Percentiles rank a stretch among this genome's conserved stretches.
Evolutionary conservation across 2,797 vertebrate genomes (phyloP).

Genomic region (Tokudaia tokunoshimensis): DNA sequence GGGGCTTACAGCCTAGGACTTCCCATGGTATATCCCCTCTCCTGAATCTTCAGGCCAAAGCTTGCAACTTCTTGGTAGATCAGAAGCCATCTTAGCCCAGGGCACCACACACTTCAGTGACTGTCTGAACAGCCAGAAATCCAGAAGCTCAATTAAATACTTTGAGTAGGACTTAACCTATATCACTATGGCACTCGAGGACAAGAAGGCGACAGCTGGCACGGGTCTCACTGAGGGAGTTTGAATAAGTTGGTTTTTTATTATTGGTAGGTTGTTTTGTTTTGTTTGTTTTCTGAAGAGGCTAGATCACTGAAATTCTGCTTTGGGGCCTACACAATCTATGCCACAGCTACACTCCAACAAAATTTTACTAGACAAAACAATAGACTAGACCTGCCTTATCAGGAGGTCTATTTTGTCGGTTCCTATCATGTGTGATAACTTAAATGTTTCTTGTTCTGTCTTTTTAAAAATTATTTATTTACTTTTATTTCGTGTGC

Average conservation of each 20-base stretch:
- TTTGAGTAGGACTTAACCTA: background rate
- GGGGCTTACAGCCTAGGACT: background rate
- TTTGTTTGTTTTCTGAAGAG: background rate
- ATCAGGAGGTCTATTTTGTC: background rate
- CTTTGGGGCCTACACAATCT: background rate
- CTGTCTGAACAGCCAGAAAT: background rate
- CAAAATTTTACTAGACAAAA: conserved; percentile 58
- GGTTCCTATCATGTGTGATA: background rate
- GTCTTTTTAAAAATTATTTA: background rate
- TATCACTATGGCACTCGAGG: background rate
- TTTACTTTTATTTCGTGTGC: background rate
- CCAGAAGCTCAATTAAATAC: background rate
- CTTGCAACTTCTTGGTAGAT: background rate
- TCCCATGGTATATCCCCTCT: background rate
- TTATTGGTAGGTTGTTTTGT: background rate
- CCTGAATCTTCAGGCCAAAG: conserved; percentile 30
- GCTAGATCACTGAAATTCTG: background rate
- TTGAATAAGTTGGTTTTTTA: background rate
- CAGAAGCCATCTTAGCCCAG: background rate
- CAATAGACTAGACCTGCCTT: background rate
- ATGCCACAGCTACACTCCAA: background rate
- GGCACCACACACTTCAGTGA: background rate
- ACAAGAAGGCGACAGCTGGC: background rate
- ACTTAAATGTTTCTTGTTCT: background rate
- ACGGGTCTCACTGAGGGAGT: background rate